Base-by-base conservation (phyloP, 1,140 invertebrate genomes). In the Lucilia sericata region DNA sequence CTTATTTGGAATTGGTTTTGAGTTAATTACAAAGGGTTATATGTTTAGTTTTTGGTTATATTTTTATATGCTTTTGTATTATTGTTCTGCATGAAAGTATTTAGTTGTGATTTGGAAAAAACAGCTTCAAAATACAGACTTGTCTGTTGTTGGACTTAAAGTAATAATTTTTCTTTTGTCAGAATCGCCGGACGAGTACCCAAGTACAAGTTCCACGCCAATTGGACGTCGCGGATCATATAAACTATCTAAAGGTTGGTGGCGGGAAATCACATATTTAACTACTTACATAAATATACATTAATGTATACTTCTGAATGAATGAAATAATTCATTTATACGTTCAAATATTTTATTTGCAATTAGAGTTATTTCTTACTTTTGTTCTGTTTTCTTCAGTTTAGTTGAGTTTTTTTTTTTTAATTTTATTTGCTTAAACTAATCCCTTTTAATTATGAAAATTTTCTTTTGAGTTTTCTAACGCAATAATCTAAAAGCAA, bases 181-280 rank as follows among this genome's bases (percentile, higher is more conserved):
- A 96, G 96, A 96, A 93, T 96, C 95, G 30, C 95, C 95, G 47
- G 96, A 96, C 88, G 96, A 96, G 87, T 91, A 91, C 88, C 90
- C 89, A 82, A 91, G 90, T 87, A 91, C 90, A 88, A 91, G 89
- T 91, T 91, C 90, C 87, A 91, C 90, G 85, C 94, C 92, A 83
- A 92, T 96, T 82, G 95, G 95, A 84, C 93, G 96, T 34, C 93
- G 96, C 85, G 95, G 95, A 91, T 96, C 96, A n/a, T 96, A 96
- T 92, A 96, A 96, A 93, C 96, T 95, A 75, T 96, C 95, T 85
- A 92, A 95, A 95, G 96, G 95, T 96, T 93, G 94, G 93, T 89
- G 86, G 84, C 87, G 87, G 88, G 87, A 88, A 89, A 17, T 47
- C 36, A 83, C 21, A 83, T 76, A 30, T 30, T 30, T 30, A 30